Base-by-base conservation (phyloP, 2,888 invertebrate genomes). In the Brassicogethes aeneus region DNA sequence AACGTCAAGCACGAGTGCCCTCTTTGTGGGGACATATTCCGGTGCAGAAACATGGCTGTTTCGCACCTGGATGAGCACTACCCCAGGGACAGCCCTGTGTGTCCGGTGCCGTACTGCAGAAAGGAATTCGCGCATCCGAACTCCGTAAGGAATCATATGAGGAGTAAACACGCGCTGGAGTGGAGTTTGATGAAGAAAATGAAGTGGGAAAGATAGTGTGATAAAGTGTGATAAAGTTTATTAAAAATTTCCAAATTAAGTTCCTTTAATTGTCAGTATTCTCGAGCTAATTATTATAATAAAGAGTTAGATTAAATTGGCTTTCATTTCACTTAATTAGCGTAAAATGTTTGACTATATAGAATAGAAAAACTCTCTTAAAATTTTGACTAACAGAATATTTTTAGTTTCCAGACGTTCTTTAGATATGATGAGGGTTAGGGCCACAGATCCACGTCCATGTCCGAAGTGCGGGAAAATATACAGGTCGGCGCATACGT, bases 401-500 rank as follows among this genome's bases (percentile, higher is more conserved):
- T 43, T 61, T 66, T 35, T 70, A 79, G 82, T 82, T 50, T 80
- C 84, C 42, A 79, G 90, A 53, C 76, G 90, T 53, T 84, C 87
- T 36, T 73, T 90, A 68, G 91, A 91, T 64, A 77, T 89, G 75
- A 75, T 83, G 67, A 77, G 91, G 55, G 90, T 92, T 36, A 77
- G 92, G 59, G 92, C 92, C 7, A 92, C 91, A 15, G 92, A 92
- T 70, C 92, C 91, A 1, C 75, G 92, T 33, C 92, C 91, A 2
- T 92, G 92, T 64, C 91, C 91, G 10, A 90, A 92, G 63, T 92
- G 92, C 65, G 90, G 91, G 34, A 91, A 91, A 73, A 91, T 91
- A 62, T 91, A 91, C 70, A 76, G 91, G 46, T 90, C 90, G 17
- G 91, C 92, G 13, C 92, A 92, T 70, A 92, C 92, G 10, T 72